Base-by-base conservation (phyloP, 1,140 invertebrate genomes). In the Drosophila athabasca region DNA sequence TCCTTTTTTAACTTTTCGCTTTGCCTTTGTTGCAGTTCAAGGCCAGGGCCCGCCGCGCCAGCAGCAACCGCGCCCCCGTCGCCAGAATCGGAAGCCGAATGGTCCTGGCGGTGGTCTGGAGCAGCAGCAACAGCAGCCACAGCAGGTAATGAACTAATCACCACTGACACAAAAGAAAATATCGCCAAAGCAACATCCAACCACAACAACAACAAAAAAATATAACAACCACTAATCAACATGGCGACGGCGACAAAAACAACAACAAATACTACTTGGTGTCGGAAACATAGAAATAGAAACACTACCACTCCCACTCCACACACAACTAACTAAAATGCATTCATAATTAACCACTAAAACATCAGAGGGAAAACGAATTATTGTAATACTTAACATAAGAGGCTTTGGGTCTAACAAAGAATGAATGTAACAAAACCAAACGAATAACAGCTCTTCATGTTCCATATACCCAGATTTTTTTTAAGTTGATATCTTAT, bases 81-180 rank as follows among this genome's bases (percentile, higher is more conserved):
- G 90, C 55, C 89, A 79, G 59, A 91, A 85, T 66, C 82, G 87
- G 58, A 91, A 91, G 57, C 72, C 76, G n/a, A 90, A 90, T 70
- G 79, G 74, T 39, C 82, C 79, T 68, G 90, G 90, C 69, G 89
- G 82, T 72, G 77, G 87, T 62, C 72, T 82, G 75, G 83, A 87
- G 41, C 83, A 91, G 73, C 87, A 85, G 76, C 76, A 73, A 68
- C 90, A 91, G 71, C 87, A 85, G 76, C 76, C 76, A 70, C 90
- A 91, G 71, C 90, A 91, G 90, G 90, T 91, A 91, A 91, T 87
- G 74, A 87, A 87, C 75, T 87, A 87, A 82, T 65, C 73, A 76
- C 69, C 65, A 71, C 71, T 75, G 69, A 61, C 61, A 26, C 45
- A 62, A 70, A 45, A 31, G 31, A 57, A 54, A 75, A 55, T 39